These are phyloP conservation scores for Austrolebias charrua DNA, from an alignment of 2,797 vertebrate species.

Conservation along the genomic window DNA sequence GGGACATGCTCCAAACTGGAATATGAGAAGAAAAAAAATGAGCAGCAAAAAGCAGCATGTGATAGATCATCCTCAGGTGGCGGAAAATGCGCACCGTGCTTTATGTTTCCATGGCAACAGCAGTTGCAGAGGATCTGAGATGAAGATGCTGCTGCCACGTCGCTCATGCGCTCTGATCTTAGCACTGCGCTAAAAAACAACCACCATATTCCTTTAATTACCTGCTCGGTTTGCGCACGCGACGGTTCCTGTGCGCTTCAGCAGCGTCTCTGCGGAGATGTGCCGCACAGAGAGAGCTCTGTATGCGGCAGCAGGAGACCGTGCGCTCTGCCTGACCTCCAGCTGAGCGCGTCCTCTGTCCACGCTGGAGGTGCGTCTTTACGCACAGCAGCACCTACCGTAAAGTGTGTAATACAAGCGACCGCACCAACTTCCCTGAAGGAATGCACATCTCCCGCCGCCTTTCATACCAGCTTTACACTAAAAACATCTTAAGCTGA, in stretches of 20 bases:
- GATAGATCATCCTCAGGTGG: neutral
- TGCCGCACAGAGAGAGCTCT: neutral
- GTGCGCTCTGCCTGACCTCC: slow-evolving; percentile 54
- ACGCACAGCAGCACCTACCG: slow-evolving; percentile 63
- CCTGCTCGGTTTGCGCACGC: neutral
- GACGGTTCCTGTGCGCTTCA: neutral
- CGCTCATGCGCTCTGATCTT: slow-evolving; percentile 8
- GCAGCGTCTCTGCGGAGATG: neutral
- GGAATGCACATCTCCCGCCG: too few relatives aligned
- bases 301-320: slow-evolving; percentile 19
- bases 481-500: too few relatives aligned
- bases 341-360: slow-evolving; percentile 35
- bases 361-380: slow-evolving; percentile 61
- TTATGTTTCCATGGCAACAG: slow-evolving; percentile 18
- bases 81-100: neutral
- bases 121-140: neutral
- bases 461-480: too few relatives aligned
- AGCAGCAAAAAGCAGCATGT: neutral
- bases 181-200: too few relatives aligned
- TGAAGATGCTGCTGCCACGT: slow-evolving; percentile 36
- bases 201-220: slow-evolving; percentile 5
- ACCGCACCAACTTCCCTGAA: neutral
- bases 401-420: slow-evolving; percentile 62
- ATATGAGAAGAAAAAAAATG: slow-evolving; percentile 19
- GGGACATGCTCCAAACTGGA: slow-evolving; percentile 19